Base-by-base conservation (phyloP, 2,888 invertebrate species). In the Phytoseiulus persimilis region DNA sequence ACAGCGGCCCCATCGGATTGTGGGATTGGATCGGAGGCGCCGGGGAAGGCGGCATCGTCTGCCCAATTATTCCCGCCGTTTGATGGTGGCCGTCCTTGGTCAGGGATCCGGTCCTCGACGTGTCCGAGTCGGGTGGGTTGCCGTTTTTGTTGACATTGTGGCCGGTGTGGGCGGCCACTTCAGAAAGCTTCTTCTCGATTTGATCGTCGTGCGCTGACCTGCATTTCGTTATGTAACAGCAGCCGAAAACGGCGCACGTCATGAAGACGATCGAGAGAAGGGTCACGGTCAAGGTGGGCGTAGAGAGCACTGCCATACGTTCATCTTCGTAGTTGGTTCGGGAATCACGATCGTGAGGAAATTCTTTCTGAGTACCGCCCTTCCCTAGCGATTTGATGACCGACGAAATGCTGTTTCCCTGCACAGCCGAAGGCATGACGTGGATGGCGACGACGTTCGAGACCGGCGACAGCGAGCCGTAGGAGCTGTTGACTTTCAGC, bases 371-470 rank as follows among this genome's bases (percentile, higher is more conserved):
- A 65, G 65, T 65, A 65, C 65, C 65, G 65, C 65, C 65, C 65
- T 65, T 65, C 65, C 65, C 65, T 18, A 65, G 65, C 65, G 65
- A 65, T 65, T 65, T 65, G 65, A 65, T 65, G 65, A 33, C 87
- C 32, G 87, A 87, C 87, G 87, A 87, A 32, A 33, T 87, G 32
- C 87, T 45, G 87, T 39, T 33, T n/a, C 87, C 87, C 33, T 45
- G 45, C n/a, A 87, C 45, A 6, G 87, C 92, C 18, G 93, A 92
- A 0, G 94, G 94, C 5, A 93, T 93, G 0, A 94, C 93, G 90
- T 93, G 92, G 3, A 94, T 93, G 31, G 94, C 92, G 0, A 94
- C 94, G 92, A 94, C 94, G 91, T 95, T 95, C 1, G 94, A 94
- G 45, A 92, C 87, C 0, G 90, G 90, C 14, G 91, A 91, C 0